Conservation (phyloP, 2,888 invertebrate species). For the Acholoe squamosa region DNA sequence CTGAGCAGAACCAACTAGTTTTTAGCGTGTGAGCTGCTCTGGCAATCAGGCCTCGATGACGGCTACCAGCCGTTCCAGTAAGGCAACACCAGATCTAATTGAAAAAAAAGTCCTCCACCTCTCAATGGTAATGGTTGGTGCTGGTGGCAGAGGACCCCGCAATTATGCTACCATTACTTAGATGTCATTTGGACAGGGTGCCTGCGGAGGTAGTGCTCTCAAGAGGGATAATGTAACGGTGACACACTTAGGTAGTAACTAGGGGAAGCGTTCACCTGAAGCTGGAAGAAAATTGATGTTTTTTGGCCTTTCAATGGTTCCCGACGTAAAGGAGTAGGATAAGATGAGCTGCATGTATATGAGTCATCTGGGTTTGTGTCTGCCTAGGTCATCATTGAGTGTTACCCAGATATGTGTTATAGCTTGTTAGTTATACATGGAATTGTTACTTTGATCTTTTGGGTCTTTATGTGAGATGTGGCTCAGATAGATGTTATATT, state of each 20-base stretch:
- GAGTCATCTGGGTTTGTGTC: too few relatives aligned
- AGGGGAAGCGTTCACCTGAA: too few relatives aligned
- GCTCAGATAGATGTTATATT: too few relatives aligned
- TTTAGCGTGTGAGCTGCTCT: background rate
- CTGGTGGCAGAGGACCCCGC: background rate
- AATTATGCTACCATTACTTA: conserved; percentile 29
- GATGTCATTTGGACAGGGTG: background rate
- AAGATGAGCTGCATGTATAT: too few relatives aligned
- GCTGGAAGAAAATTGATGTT: too few relatives aligned
- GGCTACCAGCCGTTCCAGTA: background rate
- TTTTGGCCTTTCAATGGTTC: background rate
- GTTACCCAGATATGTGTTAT: too few relatives aligned
- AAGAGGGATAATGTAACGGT: background rate
- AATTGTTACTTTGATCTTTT: too few relatives aligned
- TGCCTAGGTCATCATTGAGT: too few relatives aligned
- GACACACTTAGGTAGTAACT: background rate
- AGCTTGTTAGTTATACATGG: too few relatives aligned
- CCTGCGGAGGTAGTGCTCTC: background rate
- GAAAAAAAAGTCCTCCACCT: conserved; percentile 20
- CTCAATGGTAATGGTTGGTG: background rate
- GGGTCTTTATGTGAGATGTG: too few relatives aligned
- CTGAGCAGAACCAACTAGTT: too few relatives aligned
- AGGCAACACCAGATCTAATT: conserved; percentile 39
- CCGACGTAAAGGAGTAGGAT: background rate
- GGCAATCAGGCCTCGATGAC: background rate